These are phyloP conservation scores for Anguilla japonica DNA, from an alignment of 2,113 vertebrate species.

Conservation along the genomic window DNA sequence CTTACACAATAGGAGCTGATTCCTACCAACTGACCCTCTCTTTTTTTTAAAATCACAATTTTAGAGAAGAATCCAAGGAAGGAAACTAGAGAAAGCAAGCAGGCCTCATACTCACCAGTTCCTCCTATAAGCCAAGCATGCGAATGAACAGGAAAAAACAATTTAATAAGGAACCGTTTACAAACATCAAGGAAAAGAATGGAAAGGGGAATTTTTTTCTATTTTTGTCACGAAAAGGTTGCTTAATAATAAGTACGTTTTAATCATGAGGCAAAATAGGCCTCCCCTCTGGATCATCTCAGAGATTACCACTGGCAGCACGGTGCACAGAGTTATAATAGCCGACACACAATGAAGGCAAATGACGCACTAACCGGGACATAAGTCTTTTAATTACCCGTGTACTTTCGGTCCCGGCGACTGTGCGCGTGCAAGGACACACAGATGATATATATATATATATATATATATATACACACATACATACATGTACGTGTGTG, in stretches of 20 bases:
- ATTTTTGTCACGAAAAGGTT: conserved; percentile 20
- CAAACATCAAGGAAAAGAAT: conserved; percentile 12
- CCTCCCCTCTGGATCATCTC: not conserved
- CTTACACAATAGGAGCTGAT: not conserved
- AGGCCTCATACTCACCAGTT: conserved; percentile 70
- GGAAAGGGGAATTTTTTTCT: conserved; percentile 20
- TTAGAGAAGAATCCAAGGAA: not conserved
- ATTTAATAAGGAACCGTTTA: not conserved
- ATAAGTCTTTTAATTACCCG: conserved; percentile 13
- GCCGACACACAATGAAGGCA: conserved; percentile 32
- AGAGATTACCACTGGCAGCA: conserved; percentile 29
- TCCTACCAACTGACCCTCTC: not conserved
- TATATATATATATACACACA: too few species aligned
- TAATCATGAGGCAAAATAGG: not conserved
- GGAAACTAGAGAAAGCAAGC: not conserved
- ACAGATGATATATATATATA: not conserved
- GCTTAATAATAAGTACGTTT: conserved; percentile 29
- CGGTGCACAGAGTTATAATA: conserved; percentile 24
- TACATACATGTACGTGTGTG: too few species aligned
- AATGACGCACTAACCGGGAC: not conserved
- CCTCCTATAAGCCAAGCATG: conserved; percentile 65
- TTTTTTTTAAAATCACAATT: not conserved
- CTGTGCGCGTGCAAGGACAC: not conserved
- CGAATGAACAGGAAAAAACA: conserved; percentile 43
- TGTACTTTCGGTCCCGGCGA: not conserved